Conservation (phyloP, 2,797 vertebrate species). For the Centroberyx gerrardi region DNA sequence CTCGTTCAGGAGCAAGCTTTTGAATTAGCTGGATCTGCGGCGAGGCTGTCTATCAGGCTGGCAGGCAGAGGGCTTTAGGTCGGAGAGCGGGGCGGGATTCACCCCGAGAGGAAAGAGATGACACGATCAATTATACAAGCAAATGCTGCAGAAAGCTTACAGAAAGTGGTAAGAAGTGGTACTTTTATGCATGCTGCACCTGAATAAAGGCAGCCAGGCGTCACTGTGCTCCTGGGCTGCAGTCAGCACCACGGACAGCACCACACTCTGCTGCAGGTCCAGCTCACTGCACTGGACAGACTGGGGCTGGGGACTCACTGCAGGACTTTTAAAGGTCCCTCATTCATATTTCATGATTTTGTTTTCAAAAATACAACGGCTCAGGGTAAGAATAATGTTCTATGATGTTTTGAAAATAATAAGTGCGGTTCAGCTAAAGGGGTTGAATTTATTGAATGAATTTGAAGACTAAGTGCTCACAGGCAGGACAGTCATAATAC, state of each 20-base stretch:
- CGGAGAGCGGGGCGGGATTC: slow-evolving; percentile 48
- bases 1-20: slow-evolving; percentile 61
- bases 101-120: slow-evolving; percentile 57
- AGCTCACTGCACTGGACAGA: slow-evolving; percentile 1
- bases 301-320: no score
- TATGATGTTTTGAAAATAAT: no score
- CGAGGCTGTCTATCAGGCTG: slow-evolving; percentile 52
- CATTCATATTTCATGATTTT: no score
- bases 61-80: slow-evolving; percentile 40
- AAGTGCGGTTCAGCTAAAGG: no score
- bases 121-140: slow-evolving; percentile 75
- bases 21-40: slow-evolving; percentile 67
- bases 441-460: no score
- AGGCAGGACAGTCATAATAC: no score
- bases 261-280: background rate
- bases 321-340: no score
- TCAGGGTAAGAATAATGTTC: no score
- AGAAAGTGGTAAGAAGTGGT: slow-evolving; percentile 50
- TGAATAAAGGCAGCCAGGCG: slow-evolving; percentile 51
- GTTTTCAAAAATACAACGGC: no score
- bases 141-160: slow-evolving; percentile 30
- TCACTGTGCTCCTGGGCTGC: slow-evolving; percentile 9
- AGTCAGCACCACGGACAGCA: slow-evolving; percentile 60
- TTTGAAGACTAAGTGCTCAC: no score
- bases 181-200: slow-evolving; percentile 45